A percentile compares a stretch with the other conserved stretches of the same genome.
Evolutionary conservation across 2,888 invertebrate genomes (phyloP).

Genomic region (Unio delphinus): DNA sequence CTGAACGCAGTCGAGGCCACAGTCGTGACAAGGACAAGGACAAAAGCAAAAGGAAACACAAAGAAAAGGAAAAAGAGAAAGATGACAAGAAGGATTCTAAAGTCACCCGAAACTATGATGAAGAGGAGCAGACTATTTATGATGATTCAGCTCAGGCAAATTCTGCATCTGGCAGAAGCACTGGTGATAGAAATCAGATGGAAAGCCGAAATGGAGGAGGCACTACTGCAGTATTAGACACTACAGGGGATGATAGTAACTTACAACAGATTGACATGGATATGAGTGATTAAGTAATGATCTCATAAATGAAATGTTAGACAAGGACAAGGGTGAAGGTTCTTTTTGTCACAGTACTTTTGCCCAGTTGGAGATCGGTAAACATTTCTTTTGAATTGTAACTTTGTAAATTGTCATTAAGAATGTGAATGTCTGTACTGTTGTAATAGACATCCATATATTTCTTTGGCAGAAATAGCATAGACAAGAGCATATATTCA

Average conservation of each 20-base stretch:
- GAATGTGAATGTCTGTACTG: too few relatives aligned
- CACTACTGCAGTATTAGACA: conserved; percentile 7
- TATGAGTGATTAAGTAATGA: conserved; percentile 54
- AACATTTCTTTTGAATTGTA: too few relatives aligned
- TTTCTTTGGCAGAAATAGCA: too few relatives aligned
- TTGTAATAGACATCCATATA: too few relatives aligned
- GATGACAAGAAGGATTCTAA: conserved; percentile 32
- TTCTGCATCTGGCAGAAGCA: conserved; percentile 10
- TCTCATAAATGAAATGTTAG: too few relatives aligned
- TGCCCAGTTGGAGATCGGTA: too few relatives aligned
- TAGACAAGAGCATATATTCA: too few relatives aligned
- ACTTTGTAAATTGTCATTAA: too few relatives aligned
- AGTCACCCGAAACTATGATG: conserved; percentile 56
- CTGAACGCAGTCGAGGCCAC: conserved; percentile 38
- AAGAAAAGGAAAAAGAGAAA: conserved; percentile 38
- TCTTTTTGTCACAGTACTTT: too few relatives aligned
- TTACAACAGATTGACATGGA: conserved; percentile 62
- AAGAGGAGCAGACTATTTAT: conserved; percentile 53
- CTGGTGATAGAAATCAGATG: conserved; percentile 8
- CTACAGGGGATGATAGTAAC: conserved; percentile 37
- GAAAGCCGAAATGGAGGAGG: conserved; percentile 4
- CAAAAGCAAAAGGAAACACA: conserved; percentile 39
- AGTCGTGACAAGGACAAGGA: conserved; percentile 30
- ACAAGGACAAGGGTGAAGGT: too few relatives aligned
- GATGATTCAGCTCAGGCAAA: conserved; percentile 34